phyloP scores from a whole-genome alignment of 37 sponge, comb jelly and placozoan species.

The Aplysina aerophoba region DNA sequence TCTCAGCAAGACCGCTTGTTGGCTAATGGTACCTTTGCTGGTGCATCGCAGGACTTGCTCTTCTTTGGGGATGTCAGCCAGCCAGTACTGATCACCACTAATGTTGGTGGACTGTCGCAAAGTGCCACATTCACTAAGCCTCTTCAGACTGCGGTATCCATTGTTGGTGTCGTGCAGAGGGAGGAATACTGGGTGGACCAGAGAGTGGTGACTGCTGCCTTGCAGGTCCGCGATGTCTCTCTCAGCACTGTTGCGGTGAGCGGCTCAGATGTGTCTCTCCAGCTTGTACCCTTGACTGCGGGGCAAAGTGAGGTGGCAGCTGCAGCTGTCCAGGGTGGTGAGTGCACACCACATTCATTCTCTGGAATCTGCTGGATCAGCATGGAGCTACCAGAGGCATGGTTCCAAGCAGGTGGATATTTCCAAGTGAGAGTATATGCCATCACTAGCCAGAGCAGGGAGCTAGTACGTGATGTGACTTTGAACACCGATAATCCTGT shows the following conservation, averaged over 20 bases:
- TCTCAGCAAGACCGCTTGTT: neutral
- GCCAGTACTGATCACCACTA: neutral
- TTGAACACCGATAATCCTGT: neutral
- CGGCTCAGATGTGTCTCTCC: constrained; percentile 2
- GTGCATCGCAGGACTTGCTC: neutral
- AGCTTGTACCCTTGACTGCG: neutral
- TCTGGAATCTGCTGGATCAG: constrained; percentile 43
- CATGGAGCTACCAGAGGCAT: constrained; percentile 44
- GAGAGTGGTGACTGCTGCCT: neutral
- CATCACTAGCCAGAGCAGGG: neutral
- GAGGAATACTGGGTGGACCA: neutral
- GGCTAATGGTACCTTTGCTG: neutral
- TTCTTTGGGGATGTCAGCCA: constrained; percentile 17
- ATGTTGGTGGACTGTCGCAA: neutral
- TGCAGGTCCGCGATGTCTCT: constrained; percentile 7
- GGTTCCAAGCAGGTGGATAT: constrained; percentile 51
- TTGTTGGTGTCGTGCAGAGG: neutral
- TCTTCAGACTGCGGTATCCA: neutral
- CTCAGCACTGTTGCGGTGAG: constrained; percentile 16
- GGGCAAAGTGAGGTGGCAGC: neutral
- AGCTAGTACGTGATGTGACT: neutral
- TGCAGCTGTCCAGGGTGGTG: neutral
- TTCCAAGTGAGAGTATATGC: constrained; percentile 28
- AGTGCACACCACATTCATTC: neutral
- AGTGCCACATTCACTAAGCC: constrained; percentile 11